Evolutionary conservation across 37 sponge, comb jelly and placozoan genomes (phyloP).

Genomic region (Crambe crambe): DNA sequence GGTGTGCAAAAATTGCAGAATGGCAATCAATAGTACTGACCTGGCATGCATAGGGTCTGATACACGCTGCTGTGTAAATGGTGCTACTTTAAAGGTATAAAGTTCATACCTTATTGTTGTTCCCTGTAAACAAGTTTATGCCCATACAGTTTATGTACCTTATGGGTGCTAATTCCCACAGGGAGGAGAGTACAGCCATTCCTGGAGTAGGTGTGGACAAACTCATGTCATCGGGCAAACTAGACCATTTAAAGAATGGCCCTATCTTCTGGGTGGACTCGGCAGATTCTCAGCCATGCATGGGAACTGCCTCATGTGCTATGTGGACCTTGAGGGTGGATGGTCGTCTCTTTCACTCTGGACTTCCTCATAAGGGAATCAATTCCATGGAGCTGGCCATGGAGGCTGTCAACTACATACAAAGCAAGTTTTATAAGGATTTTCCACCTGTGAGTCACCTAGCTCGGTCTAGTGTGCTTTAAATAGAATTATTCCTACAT

Average conservation of each 20-base stretch:
- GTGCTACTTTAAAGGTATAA: no score
- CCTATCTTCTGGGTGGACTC: constrained; percentile 82
- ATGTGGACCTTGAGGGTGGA: constrained; percentile 68
- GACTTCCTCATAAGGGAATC: constrained; percentile 82
- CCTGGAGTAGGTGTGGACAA: constrained; percentile 77
- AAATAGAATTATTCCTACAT: not conserved
- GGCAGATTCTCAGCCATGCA: constrained; percentile 70
- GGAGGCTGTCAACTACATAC: constrained; percentile 53
- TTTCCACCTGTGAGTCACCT: constrained; percentile 61
- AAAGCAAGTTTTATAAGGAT: constrained; percentile 67
- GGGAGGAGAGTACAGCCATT: constrained; percentile 68
- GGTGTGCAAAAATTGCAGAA: not conserved
- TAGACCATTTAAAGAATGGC: constrained; percentile 66
- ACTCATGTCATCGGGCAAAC: constrained; percentile 64
- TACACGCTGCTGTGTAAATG: no score
- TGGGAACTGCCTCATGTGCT: constrained; percentile 66
- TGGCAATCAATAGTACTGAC: not conserved
- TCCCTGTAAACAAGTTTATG: no score
- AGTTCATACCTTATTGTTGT: no score
- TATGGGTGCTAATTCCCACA: no score
- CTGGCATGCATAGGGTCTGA: no score
- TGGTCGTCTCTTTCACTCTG: constrained; percentile 82
- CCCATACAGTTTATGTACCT: no score
- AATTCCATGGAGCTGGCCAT: constrained; percentile 70
- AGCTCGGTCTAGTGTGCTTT: not conserved